Percentiles rank a stretch among this genome's conserved stretches.
Evolutionary conservation across 2,888 invertebrate species (phyloP).

Genomic region (Abrostola triplasia): DNA sequence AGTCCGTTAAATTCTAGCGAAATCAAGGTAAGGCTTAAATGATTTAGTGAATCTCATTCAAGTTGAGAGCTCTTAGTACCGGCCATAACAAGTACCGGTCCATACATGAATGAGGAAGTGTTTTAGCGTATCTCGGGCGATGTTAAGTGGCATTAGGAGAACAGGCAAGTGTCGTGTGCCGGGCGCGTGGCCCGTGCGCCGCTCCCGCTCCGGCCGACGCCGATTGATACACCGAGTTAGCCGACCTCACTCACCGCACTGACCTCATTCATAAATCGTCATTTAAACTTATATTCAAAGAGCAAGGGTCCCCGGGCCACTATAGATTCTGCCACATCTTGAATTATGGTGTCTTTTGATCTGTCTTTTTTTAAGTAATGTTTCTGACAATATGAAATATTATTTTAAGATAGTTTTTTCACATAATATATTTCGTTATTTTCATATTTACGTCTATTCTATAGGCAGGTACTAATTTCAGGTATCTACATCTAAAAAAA

Average conservation of each 20-base stretch:
- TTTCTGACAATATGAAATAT: slow-evolving; percentile 8
- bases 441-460: neutral
- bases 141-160: slow-evolving; percentile 45
- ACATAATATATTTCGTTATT: too few species aligned
- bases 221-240: slow-evolving; percentile 73
- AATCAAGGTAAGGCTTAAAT: slow-evolving; percentile 48
- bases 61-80: slow-evolving; percentile 22
- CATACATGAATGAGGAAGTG: slow-evolving; percentile 41
- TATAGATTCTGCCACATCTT: slow-evolving; percentile 66
- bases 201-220: slow-evolving; percentile 39
- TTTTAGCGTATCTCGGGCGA: slow-evolving; percentile 42
- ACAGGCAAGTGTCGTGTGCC: slow-evolving; percentile 68
- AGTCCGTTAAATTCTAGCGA: neutral
- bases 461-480: neutral
- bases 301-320: slow-evolving; percentile 71
- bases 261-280: slow-evolving; percentile 87
- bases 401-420: slow-evolving; percentile 9
- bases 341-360: slow-evolving; percentile 60
- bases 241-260: slow-evolving; percentile 78
- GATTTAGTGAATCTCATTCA: slow-evolving; percentile 9
- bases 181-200: slow-evolving; percentile 69
- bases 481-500: too few species aligned
- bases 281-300: slow-evolving; percentile 81
- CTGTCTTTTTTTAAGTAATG: slow-evolving; percentile 17
- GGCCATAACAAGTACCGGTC: slow-evolving; percentile 6